Percentiles rank a stretch among this genome's conserved stretches.
Evolutionary conservation across 1,140 invertebrate genomes (phyloP).

Genomic region (Triops longicaudatus): DNA sequence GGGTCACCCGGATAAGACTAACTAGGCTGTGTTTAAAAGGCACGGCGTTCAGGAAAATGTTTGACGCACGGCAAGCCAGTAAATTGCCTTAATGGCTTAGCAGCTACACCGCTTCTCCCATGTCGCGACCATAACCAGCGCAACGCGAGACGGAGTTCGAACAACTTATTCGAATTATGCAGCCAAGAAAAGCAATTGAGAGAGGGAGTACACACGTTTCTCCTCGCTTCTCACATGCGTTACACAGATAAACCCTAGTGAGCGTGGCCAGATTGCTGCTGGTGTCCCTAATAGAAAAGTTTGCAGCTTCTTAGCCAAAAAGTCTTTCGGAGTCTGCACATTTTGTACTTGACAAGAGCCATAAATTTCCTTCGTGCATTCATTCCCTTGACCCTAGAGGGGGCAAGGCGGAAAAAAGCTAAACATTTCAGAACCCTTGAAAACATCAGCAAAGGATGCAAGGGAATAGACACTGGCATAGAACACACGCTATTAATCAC

Average conservation of each 20-base stretch:
- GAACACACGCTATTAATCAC: not conserved
- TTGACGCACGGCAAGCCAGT: not conserved
- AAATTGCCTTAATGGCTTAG: not conserved
- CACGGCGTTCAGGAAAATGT: not conserved
- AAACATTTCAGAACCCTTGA: not conserved
- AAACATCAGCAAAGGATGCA: not conserved
- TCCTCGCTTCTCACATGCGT: not conserved
- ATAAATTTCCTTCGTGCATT: not conserved
- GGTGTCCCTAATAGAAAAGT: not conserved
- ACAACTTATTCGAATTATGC: not conserved
- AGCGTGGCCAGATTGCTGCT: not conserved
- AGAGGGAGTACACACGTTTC: not conserved
- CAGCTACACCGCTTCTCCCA: not conserved
- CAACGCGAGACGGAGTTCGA: not conserved
- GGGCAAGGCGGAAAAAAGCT: not conserved
- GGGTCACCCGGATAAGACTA: not conserved
- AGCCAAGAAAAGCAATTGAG: not conserved
- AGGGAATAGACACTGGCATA: not conserved
- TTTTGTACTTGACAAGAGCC: not conserved
- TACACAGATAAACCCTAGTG: not conserved
- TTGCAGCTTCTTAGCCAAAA: not conserved
- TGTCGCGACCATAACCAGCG: not conserved
- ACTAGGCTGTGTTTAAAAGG: conserved; percentile 13
- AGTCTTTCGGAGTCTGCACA: not conserved
- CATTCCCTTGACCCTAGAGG: not conserved